Base-by-base conservation (phyloP, 2,888 invertebrate species). In the Agelastica alni region DNA sequence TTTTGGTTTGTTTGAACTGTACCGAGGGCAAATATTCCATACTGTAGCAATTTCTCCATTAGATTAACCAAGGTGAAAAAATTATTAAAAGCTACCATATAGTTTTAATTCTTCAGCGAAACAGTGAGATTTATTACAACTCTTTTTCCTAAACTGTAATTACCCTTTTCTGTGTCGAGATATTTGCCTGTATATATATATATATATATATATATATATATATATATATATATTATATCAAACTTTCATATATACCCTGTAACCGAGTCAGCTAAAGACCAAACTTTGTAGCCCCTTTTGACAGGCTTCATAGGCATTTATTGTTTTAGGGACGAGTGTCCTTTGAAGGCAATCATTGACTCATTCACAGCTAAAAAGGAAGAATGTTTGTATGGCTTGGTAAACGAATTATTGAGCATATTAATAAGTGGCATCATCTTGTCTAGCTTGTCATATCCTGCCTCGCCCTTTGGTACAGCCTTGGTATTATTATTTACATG, bases 361-460 rank as follows among this genome's bases (percentile, higher is more conserved):
- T 54, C 54, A 22, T 54, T 36, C 16, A 54, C 32, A 51, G 46
- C 16, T 22, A 41, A 7, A 13, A 42, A 7, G 30, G 10, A 28
- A 13, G 28, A 28, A 16, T 41, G 42, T 12, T 18, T 47, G 34
- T 47, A 36, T 28, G 9, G 16, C 10, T 14, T 28, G 9, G 3
- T n/a, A 22, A 18, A 68, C 16, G 49, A 51, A 20, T 63, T 14
- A 20, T 28, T 30, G 4, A 67, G 39, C 17, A 20, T 42, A 47
- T 60, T 32, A 16, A 68, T 10, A n/a, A 65, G 26, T 3, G 66
- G 66, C 42, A 56, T 36, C 6, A 69, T 4, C 63, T 67, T 68
- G 42, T 62, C 66, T 32, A 68, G 51, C 56, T 62, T 64, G 46
- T 65, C 62, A 54, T 57, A 66, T 14, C 51, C 28, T 16, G 51